Conservation (phyloP, 2,113 vertebrate species). For the Nanger granti region DNA sequence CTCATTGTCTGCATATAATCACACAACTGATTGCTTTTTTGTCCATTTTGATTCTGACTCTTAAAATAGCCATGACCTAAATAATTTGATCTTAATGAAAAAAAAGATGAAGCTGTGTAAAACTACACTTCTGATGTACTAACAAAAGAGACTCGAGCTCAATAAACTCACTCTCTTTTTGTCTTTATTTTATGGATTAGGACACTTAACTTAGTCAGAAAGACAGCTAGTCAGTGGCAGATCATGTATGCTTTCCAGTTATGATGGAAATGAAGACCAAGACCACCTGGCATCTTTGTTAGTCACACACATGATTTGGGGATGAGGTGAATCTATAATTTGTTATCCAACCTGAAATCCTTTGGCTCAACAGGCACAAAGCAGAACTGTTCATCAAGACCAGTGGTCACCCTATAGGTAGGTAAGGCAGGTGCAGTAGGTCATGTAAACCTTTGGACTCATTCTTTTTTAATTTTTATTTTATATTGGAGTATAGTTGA, state of each 20-base stretch:
- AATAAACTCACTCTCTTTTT: neutral
- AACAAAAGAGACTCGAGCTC: neutral
- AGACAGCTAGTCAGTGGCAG: neutral
- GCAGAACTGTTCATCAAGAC: neutral
- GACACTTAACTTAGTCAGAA: neutral
- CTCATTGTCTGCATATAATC: neutral
- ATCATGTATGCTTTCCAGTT: neutral
- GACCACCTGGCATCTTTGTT: neutral
- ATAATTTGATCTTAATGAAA: conserved; percentile 4
- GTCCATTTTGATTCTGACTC: neutral
- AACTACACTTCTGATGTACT: neutral
- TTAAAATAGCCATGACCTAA: conserved; percentile 13
- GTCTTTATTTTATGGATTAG: neutral
- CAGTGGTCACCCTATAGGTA: neutral
- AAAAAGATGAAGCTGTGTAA: neutral
- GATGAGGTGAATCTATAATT: neutral
- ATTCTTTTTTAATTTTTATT: neutral
- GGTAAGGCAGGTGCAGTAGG: neutral
- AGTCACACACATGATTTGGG: neutral
- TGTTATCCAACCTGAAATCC: neutral
- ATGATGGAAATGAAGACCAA: neutral
- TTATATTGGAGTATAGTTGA: neutral
- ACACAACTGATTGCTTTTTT: neutral
- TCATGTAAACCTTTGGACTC: neutral
- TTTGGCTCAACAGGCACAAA: neutral